Conservation (phyloP, 2,113 vertebrate genomes). For the Lampris megalopsis region DNA sequence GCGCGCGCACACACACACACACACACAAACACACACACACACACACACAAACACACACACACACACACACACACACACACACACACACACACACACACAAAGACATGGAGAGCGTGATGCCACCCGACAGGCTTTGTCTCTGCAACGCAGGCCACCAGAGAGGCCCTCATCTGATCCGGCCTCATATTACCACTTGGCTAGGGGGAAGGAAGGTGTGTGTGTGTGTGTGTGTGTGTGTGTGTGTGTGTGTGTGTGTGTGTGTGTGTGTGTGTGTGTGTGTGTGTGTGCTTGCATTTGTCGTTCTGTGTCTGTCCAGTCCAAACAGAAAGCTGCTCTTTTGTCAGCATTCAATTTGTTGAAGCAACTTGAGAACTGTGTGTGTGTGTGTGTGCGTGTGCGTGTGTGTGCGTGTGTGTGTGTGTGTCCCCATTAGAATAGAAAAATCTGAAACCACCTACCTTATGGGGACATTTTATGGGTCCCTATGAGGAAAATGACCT, state of each 20-base stretch:
- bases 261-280: not conserved
- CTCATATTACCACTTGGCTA: constrained; percentile 28
- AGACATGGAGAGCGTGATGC: constrained; percentile 34
- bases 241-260: not conserved
- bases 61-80: not conserved
- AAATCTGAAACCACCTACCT: too few species aligned
- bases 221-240: not conserved
- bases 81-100: constrained; percentile 11
- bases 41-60: not conserved
- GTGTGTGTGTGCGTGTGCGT: not conserved
- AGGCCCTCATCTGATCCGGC: constrained; percentile 43
- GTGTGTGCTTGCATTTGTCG: not conserved
- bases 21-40: not conserved
- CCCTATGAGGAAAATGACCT: too few species aligned
- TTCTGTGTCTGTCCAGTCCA: not conserved
- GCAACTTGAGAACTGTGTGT: not conserved
- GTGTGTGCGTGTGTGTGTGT: too few species aligned
- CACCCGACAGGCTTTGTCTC: constrained; percentile 48
- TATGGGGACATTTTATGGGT: too few species aligned
- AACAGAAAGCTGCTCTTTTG: constrained; percentile 16
- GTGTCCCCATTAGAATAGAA: too few species aligned
- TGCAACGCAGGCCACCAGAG: constrained; percentile 43
- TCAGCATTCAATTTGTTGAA: not conserved
- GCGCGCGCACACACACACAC: not conserved
- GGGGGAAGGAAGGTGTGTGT: not conserved